Evolutionary conservation across 2,888 invertebrate genomes (phyloP).

Genomic region (Synanthedon myopaeformis): DNA sequence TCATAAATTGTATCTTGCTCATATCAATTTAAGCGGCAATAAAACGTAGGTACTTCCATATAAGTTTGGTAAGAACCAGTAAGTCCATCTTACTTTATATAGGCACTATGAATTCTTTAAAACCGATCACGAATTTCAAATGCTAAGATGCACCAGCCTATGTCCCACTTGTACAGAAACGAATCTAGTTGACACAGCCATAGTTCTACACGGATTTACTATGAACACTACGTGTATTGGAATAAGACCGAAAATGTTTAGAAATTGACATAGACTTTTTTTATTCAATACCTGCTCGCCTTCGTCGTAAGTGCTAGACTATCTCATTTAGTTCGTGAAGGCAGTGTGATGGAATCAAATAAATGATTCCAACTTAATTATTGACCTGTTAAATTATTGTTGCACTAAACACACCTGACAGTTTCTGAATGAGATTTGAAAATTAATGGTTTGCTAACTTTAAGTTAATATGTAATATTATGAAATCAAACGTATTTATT

Average conservation of each 20-base stretch:
- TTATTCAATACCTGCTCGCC: conserved; percentile 17
- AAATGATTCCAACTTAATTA: background rate
- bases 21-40: background rate
- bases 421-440: background rate
- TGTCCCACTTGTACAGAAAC: conserved; percentile 19
- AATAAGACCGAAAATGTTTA: conserved; percentile 7
- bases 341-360: conserved; percentile 1
- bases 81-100: background rate
- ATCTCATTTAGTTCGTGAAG: conserved; percentile 2
- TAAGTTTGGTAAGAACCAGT: background rate
- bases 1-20: background rate
- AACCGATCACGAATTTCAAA: conserved; percentile 4
- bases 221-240: conserved; percentile 11
- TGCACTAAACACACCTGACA: background rate
- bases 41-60: background rate
- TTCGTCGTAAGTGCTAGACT: conserved; percentile 11
- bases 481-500: background rate
- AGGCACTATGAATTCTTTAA: background rate
- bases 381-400: background rate
- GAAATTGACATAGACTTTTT: conserved; percentile 1
- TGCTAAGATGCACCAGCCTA: conserved; percentile 17
- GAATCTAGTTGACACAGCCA: background rate
- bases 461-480: background rate
- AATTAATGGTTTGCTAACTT: background rate
- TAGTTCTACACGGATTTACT: conserved; percentile 1